Evolutionary conservation across 2,888 invertebrate genomes (phyloP), one percentile per base, ranked within the genome.

Genomic region (Dynastes hyllus): DNA sequence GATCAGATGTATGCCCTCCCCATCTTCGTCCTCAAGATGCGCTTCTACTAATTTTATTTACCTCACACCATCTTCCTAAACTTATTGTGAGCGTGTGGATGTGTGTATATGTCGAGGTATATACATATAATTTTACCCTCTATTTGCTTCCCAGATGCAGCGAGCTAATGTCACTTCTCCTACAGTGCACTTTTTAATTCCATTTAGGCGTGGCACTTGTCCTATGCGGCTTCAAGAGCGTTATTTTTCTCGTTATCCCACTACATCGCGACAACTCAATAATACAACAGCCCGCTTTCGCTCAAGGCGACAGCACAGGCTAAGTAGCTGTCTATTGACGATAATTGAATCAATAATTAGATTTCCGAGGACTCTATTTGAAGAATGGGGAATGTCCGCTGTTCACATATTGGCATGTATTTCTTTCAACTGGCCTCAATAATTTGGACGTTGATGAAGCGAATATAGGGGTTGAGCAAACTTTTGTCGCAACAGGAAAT

Each of bases 301-400:
- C 45, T 2, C n/a, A 9, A 58, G 55, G 22, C 22, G 55, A n/a
- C 55, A 58, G 22, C 6, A 22, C 55, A 16, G 22, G 55, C 55
- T 58, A 58, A 58, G 55, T 58, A 22, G 22, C 55, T 58, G 55
- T 58, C 55, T 58, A 58, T 58, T 58, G 55, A 58, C 55, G 16
- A 58, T 22, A 58, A 58, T 58, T 22, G 55, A 58, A 58, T 58
- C 55, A 22, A 16, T 22, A 58, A 58, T 58, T 58, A 8, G 55
- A 58, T 58, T 58, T 58, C 22, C 22, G 55, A 6, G 55, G 16
- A 22, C 53, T n/a, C 55, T 16, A 8, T 58, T n/a, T 45, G 45
- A 45, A 45, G 45, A 45, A 45, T 45, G 11, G 8, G 1, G 45
- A 11, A 45, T 45, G 45, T 45, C 45, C 45, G 11, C 8, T 45